Evolutionary conservation across 1,140 invertebrate species (phyloP), one percentile per base, ranked within the genome.

Genomic region (Octopus sinensis): DNA sequence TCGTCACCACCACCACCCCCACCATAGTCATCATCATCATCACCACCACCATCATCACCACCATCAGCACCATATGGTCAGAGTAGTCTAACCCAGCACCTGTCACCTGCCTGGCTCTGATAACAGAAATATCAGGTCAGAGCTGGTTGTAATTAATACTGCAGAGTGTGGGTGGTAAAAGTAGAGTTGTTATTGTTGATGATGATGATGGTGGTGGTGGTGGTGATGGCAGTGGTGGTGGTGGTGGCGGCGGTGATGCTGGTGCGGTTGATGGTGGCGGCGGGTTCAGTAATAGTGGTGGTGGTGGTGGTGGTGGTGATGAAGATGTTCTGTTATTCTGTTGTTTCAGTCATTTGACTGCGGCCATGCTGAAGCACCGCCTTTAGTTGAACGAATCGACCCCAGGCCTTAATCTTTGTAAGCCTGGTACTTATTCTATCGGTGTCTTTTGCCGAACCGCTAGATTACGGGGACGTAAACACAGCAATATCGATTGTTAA

Each of bases 201-300:
- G n/a, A 54, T n/a, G 51, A 13, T 9, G 54, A 68, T 17, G 30
- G 1, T 23, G 30, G 4, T 23, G 12, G 4, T n/a, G 5, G 52
- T 54, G n/a, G 4, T 79, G 10, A 30, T 62, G 23, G 13, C 23
- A 4, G 23, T 62, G 53, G n/a, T 73, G 13, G 30, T 80, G 23
- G n/a, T 62, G 23, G 68, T 68, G 30, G 68, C 23, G 6, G 68
- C 62, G 23, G 68, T 80, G 30, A 80, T 80, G 54, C 54, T 62
- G 54, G 68, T 80, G 54, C 54, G 54, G 52, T 62, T 30, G 56
- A 80, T 80, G 56, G 53, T 62, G 54, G 30, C 62, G 56, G 68
- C 68, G 4, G 68, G 10, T 23, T 43, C 71, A 12, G 30, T 43
- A 43, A 43, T 43, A 43, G 30, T 43, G 3, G 30, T 43, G 1